These are phyloP conservation scores for Pseudococcus jackbeardsleyi DNA, from an alignment of 2,888 invertebrate species.

Conservation along the genomic window DNA sequence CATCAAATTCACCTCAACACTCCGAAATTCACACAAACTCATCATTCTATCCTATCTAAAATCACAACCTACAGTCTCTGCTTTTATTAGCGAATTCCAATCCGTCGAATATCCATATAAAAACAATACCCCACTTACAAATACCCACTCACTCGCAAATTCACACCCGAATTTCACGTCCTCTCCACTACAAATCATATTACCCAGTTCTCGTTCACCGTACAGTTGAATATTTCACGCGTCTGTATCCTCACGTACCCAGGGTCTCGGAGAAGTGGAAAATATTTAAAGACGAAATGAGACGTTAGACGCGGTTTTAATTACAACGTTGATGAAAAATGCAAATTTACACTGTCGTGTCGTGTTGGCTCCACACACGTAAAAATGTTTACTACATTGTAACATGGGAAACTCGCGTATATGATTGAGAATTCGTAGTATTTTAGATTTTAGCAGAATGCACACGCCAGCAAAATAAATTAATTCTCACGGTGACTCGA, in stretches of 20 bases:
- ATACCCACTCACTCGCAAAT: background rate
- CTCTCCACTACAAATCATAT: background rate
- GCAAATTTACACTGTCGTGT: conserved; percentile 5
- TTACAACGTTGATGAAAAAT: conserved; percentile 51
- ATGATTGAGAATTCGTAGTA: conserved; percentile 50
- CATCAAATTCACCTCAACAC: no score
- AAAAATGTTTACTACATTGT: background rate
- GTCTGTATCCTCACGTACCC: background rate
- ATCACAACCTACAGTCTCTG: no score
- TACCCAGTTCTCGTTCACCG: background rate
- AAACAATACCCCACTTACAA: no score
- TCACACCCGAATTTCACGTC: background rate
- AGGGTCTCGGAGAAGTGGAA: background rate
- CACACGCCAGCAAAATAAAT: conserved; percentile 39
- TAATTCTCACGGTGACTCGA: conserved; percentile 36
- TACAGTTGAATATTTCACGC: background rate
- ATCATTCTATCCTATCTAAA: no score
- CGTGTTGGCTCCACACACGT: conserved; percentile 10
- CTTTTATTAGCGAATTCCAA: no score
- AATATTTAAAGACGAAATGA: conserved; percentile 36
- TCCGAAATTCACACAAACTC: no score
- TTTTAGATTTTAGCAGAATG: conserved; percentile 43
- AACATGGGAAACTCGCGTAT: background rate
- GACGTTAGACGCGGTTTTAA: conserved; percentile 41
- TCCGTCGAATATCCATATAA: no score